Base-by-base conservation (phyloP, 2,888 invertebrate genomes). In the Zeuzera pyrina region DNA sequence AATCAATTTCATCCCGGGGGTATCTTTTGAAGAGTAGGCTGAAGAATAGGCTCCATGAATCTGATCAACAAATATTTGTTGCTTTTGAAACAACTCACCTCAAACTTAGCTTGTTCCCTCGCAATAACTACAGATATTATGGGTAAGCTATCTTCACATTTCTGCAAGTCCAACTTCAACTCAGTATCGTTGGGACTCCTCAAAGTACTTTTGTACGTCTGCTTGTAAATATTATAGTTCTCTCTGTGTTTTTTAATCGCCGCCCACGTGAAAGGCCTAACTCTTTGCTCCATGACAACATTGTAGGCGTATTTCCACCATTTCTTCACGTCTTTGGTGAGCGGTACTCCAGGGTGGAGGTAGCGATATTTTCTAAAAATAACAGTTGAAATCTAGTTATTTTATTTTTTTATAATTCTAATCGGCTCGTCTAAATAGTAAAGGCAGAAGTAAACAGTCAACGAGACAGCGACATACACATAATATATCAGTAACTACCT, bases 251-350 rank as follows among this genome's bases (percentile, higher is more conserved):
- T 84, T 48, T 86, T 85, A 7, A 94, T 88, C 28, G 88, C 85
- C 2, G 84, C 70, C 93, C 93, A 94, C 0, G 91, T 89, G 63
- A 89, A 91, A 0, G 93, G 92, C 12, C 87, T 76, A 1, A 93
- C 86, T 15, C 89, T 78, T 47, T 92, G 90, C 46, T 91, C 90
- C 2, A 93, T 53, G 1, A 91, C 85, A 3, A 89, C 88, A 39
- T 86, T 86, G 58, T 85, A 90, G 0, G 91, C 91, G 59, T 93
- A 93, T 22, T 74, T 85, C 93, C 93, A 93, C 92, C 92, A 93
- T 22, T 84, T 83, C 44, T 79, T 85, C 1, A 83, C 74, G 53
- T 90, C 86, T 33, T 87, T 87, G 15, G 70, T 61, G 2, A 89
- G 66, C 0, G 85, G 83, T 0, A 84, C 74, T 1, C 85, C 81